These are phyloP conservation scores for Rotaria macrura DNA, from an alignment of 2,888 invertebrate species.

Conservation along the genomic window DNA sequence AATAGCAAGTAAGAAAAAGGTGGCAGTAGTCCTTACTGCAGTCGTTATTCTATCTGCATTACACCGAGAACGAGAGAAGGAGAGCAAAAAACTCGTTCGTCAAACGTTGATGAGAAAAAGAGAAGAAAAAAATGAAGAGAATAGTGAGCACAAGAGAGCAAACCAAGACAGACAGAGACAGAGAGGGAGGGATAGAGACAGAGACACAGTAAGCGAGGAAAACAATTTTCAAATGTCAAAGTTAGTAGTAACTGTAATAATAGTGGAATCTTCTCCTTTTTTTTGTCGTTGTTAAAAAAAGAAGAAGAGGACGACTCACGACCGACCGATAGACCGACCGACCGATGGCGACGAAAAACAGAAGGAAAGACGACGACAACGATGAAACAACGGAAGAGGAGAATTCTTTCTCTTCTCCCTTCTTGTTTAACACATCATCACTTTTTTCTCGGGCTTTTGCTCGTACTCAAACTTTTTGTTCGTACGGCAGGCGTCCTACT, in stretches of 20 bases:
- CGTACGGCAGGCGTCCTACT: not conserved
- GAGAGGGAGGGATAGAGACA: not conserved
- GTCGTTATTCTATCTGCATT: not conserved
- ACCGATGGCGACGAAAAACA: not conserved
- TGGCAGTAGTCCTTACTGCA: not conserved
- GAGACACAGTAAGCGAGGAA: not conserved
- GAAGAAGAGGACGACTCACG: not conserved
- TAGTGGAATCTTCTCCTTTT: not conserved
- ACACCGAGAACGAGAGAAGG: not conserved
- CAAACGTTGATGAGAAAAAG: not conserved
- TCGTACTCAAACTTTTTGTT: not conserved
- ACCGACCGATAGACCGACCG: not conserved
- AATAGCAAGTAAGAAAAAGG: not conserved
- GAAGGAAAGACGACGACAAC: not conserved
- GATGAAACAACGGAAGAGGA: not conserved
- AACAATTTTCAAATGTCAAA: constrained; percentile 12
- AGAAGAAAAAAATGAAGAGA: not conserved
- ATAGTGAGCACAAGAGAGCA: not conserved
- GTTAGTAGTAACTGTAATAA: not conserved
- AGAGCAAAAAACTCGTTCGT: constrained; percentile 2
- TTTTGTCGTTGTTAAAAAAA: not conserved
- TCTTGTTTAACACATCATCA: not conserved
- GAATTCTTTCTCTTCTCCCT: not conserved
- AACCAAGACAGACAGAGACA: not conserved
- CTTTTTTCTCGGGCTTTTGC: not conserved